Evolutionary conservation across 2,113 vertebrate species (phyloP), one percentile per base, ranked within the genome.

Genomic region (Murina feae): DNA sequence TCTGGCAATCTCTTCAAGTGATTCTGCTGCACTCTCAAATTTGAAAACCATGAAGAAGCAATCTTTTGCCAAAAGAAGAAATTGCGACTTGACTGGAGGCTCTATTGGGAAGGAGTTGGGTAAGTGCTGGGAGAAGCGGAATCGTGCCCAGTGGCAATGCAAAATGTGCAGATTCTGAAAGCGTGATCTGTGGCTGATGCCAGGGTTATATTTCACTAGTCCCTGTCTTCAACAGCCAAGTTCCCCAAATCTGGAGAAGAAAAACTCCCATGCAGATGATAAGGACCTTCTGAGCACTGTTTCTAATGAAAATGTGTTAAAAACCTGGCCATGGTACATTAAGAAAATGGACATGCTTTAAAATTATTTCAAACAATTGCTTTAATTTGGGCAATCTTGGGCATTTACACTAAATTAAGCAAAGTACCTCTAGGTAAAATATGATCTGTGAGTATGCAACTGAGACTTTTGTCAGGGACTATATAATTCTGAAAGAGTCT

Each of bases 341-440:
- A 20, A 92, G 23, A 74, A 32, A 71, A 84, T n/a, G 94, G 72
- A 9, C 10, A 53, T 63, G 74, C 1, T 94, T 85, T 96, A 88
- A 25, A 65, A 28, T 94, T 89, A 71, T 82, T 95, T 95, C 47
- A 96, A 95, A 71, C 9, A 4, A 95, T 93, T 60, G 47, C 18
- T 95, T 94, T 89, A 94, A 86, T 93, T 76, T 51, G 11, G 39
- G 47, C 39, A 88, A 17, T 96, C 93, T 95, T 80, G 42, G 78
- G 0, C 9, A 92, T 92, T 97, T 96, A 72, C 51, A 97, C 47
- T 68, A 93, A 96, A 93, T 87, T 93, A 93, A 49, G 44, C 42
- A 87, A 97, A 96, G 28, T 91, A 95, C 53, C 83, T 97, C 72
- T 94, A 91, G n/a, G 14, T 51, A 97, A 81, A 65, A 88, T 68